These are phyloP conservation scores for Lepidurus apus DNA, from an alignment of 1,140 invertebrate genomes.

Conservation along the genomic window DNA sequence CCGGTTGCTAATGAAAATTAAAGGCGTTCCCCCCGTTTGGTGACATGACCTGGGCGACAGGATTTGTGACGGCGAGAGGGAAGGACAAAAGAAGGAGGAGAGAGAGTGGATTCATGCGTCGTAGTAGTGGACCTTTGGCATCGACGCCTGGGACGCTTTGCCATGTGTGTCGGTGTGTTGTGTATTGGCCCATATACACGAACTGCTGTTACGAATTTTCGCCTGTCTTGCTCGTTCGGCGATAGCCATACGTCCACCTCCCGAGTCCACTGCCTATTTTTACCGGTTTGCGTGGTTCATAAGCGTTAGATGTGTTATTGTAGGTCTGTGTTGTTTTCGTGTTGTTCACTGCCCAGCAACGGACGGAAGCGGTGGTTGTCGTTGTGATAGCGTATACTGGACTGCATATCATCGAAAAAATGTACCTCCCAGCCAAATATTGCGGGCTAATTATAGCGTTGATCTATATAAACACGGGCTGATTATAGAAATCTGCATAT, in stretches of 20 bases:
- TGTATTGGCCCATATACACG: not conserved
- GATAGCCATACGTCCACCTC: not conserved
- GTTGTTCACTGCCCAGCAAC: not conserved
- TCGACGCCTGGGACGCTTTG: conserved; percentile 5
- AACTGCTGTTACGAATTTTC: not conserved
- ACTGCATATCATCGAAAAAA: not conserved
- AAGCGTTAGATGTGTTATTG: not conserved
- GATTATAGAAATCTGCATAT: not conserved
- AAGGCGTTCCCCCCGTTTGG: not conserved
- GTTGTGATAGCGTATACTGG: not conserved
- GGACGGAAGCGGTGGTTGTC: not conserved
- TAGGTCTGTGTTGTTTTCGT: not conserved
- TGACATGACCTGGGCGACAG: not conserved
- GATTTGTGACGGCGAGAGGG: not conserved
- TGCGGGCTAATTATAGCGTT: not conserved
- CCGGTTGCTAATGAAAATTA: not conserved
- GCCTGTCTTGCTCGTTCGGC: not conserved
- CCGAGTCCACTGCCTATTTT: not conserved
- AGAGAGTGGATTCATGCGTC: not conserved
- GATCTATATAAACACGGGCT: conserved; percentile 9
- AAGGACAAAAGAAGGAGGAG: not conserved
- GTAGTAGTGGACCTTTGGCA: not conserved
- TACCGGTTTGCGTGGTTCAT: not conserved
- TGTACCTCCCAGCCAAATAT: not conserved
- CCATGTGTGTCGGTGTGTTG: not conserved